phyloP scores from a whole-genome alignment of 2,888 invertebrate genomes.

The Phengaris alcon region DNA sequence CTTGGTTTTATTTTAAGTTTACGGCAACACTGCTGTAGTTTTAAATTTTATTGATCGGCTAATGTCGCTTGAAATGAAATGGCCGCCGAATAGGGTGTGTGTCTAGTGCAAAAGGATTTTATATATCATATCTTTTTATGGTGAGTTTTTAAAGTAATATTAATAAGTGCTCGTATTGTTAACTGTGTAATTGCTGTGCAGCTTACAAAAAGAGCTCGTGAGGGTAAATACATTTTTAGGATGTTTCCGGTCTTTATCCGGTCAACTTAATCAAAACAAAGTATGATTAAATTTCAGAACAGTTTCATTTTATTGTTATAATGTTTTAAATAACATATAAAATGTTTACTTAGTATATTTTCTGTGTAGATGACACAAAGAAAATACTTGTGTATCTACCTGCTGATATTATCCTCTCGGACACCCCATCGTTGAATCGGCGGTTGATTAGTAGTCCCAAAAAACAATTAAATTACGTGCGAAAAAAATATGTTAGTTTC shows the following conservation, averaged over 20 bases:
- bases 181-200: background rate
- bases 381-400: background rate
- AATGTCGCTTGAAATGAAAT: constrained; percentile 75
- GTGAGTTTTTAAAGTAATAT: constrained; percentile 49
- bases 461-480: no score
- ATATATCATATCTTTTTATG: constrained; percentile 52
- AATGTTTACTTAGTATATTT: background rate
- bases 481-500: no score
- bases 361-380: background rate
- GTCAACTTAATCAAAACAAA: constrained; percentile 75
- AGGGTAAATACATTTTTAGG: constrained; percentile 30
- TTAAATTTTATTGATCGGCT: constrained; percentile 55
- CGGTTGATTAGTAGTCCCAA: no score
- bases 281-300: background rate
- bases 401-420: background rate
- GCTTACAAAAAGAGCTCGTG: background rate
- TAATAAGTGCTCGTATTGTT: background rate
- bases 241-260: constrained; percentile 68
- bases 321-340: background rate
- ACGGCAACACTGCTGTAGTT: background rate
- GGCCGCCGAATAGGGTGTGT: constrained; percentile 79
- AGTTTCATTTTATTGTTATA: background rate
- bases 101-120: constrained; percentile 65
- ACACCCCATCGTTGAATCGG: no score
- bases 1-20: background rate